A percentile compares a stretch with the other conserved stretches of the same genome.
These are phyloP conservation scores for Hypomesus transpacificus DNA, from an alignment of 2,113 vertebrate species.

Conservation along the genomic window DNA sequence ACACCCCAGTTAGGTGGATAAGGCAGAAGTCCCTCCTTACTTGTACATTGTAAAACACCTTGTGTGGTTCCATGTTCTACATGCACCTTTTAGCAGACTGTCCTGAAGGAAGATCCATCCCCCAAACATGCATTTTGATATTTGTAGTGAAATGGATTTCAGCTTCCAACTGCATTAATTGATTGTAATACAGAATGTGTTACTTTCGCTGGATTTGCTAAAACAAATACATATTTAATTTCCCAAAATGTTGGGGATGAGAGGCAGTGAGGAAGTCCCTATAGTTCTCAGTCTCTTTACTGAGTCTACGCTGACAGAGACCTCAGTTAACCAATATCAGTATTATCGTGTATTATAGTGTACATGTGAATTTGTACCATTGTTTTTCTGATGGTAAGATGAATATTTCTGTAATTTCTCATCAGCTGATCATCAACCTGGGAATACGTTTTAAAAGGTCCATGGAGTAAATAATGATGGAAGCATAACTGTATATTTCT, in stretches of 20 bases:
- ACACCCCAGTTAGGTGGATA: slow-evolving; percentile 41
- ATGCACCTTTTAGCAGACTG: not conserved
- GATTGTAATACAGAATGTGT: no score
- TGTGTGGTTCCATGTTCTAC: not conserved
- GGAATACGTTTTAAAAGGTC: not conserved
- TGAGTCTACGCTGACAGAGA: not conserved
- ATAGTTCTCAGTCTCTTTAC: not conserved
- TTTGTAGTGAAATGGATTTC: not conserved
- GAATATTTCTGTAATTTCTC: not conserved
- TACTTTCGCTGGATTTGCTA: no score
- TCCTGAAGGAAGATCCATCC: not conserved
- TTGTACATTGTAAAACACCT: not conserved
- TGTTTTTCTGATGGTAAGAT: not conserved
- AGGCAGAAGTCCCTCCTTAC: not conserved
- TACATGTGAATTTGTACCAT: not conserved
- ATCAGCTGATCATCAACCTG: not conserved
- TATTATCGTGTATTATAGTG: not conserved
- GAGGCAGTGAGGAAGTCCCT: no score
- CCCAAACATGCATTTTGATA: not conserved
- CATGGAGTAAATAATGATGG: not conserved
- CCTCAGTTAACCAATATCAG: not conserved
- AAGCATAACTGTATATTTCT: slow-evolving; percentile 7
- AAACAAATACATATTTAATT: no score
- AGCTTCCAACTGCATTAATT: no score
- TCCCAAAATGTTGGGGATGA: no score